A percentile compares a stretch with the other conserved stretches of the same genome.
phyloP scores from a whole-genome alignment of 2,888 invertebrate genomes.

The Druceiella hillmani region DNA sequence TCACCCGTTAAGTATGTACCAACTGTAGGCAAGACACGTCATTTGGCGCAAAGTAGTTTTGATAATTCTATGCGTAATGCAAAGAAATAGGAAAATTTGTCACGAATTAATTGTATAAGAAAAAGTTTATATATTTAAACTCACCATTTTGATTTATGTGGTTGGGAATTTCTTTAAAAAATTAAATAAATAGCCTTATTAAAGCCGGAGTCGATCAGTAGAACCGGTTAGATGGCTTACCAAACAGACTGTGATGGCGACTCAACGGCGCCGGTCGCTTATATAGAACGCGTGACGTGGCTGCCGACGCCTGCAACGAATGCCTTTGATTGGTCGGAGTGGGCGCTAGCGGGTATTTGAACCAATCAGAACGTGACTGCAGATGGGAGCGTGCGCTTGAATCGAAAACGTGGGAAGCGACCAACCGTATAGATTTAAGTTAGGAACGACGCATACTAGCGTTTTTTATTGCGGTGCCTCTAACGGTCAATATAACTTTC shows the following conservation, averaged over 20 bases:
- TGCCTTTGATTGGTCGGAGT: slow-evolving; percentile 44
- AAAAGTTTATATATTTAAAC: slow-evolving; percentile 26
- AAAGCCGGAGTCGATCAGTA: slow-evolving; percentile 52
- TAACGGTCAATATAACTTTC: slow-evolving; percentile 33
- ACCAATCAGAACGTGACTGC: no score
- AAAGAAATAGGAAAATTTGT: slow-evolving; percentile 9
- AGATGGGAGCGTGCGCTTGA: no score
- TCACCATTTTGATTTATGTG: slow-evolving; percentile 50
- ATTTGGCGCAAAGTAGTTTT: no score
- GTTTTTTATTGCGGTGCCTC: no score
- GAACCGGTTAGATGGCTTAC: slow-evolving; percentile 64
- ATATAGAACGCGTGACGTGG: slow-evolving; percentile 51
- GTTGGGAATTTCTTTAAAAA: slow-evolving; percentile 43
- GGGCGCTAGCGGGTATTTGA: no score
- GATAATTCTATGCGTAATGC: no score
- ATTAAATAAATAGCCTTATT: slow-evolving; percentile 39
- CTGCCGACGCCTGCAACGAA: slow-evolving; percentile 43
- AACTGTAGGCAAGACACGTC: no score
- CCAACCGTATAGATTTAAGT: no score
- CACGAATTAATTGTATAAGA: slow-evolving; percentile 15
- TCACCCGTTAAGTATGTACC: no score
- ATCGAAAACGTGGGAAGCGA: no score
- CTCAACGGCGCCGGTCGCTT: slow-evolving; percentile 45
- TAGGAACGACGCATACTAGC: no score
- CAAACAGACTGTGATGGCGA: slow-evolving; percentile 56